Base-by-base conservation (phyloP, 2,888 invertebrate species). In the Sarcophaga subvicina region DNA sequence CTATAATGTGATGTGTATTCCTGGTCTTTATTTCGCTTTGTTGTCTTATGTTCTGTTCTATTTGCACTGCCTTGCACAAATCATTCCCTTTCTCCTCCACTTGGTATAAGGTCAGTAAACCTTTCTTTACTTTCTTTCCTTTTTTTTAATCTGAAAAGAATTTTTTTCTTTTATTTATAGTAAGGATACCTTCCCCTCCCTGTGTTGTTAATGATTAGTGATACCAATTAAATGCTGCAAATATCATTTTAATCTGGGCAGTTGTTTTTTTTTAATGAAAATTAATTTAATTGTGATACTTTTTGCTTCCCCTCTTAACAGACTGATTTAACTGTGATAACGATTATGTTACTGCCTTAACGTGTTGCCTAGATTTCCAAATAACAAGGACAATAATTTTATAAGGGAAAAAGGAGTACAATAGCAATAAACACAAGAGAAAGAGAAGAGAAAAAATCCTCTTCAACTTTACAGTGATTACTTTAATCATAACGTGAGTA, bases 381-480 rank as follows among this genome's bases (percentile, higher is more conserved):
- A 17, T 0, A 54, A 54, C 54, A 54, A 54, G 54, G 54, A 54
- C 54, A 54, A 54, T 17, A 54, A 54, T 54, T 54, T 54, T 17
- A 3, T 54, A 54, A 54, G 5, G 5, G 1, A 54, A 12, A 54
- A 54, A 12, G 17, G 54, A 37, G 10, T 37, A 37, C 54, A 54
- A 54, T 54, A 54, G 2, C 54, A 54, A 54, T 12, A 54, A 54
- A 1, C 17, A 54, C 4, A 54, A 14, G 1, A 49, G 14, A 49
- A 49, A 11, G 4, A 17, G 17, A 54, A 2, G 4, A 17, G 17
- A 54, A 54, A 4, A 54, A 17, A 54, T 54, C 47, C 20, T 64
- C 59, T 64, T 76, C 66, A 49, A 14, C n/a, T 72, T 76, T 54
- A 66, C 49, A 69, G 69, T 78, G 78, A 78, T 78, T 62, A 78